phyloP scores from a whole-genome alignment of 2,888 invertebrate genomes.

The Eumerus sabulonum region DNA sequence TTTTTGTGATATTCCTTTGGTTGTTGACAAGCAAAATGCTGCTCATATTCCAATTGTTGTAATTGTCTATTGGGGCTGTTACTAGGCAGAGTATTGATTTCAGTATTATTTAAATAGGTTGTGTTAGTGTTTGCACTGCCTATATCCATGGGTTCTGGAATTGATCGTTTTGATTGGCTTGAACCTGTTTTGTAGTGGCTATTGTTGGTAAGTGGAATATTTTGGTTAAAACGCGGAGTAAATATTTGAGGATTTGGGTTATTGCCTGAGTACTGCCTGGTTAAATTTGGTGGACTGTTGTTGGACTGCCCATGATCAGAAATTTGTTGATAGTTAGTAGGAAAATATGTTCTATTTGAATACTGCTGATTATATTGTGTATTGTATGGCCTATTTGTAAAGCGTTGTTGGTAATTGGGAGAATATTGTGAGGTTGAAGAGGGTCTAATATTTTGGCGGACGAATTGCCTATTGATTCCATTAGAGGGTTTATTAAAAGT shows the following conservation, averaged over 20 bases:
- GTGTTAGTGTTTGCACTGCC: slow-evolving; percentile 25
- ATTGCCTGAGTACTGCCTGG: no score
- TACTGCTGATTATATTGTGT: no score
- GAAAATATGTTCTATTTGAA: slow-evolving; percentile 15
- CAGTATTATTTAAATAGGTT: slow-evolving; percentile 21
- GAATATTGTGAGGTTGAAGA: slow-evolving; percentile 16
- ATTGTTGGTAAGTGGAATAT: no score
- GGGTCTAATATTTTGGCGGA: no score
- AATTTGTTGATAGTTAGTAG: slow-evolving; percentile 2
- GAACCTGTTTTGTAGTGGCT: no score
- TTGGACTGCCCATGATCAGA: slow-evolving; percentile 6
- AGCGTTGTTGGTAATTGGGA: not conserved
- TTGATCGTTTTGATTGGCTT: no score
- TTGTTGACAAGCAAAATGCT: not conserved
- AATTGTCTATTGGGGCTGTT: not conserved
- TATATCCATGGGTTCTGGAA: slow-evolving; percentile 34
- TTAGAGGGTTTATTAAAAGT: not conserved
- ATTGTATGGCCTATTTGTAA: not conserved
- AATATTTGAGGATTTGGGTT: no score
- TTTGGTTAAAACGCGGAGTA: no score
- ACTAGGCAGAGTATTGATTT: no score
- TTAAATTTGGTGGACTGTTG: no score
- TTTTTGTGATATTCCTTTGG: slow-evolving; percentile 14
- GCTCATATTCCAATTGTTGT: slow-evolving; percentile 1
- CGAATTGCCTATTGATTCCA: not conserved